Evolutionary conservation across 2,797 vertebrate genomes (phyloP).

Genomic region (Pseudomugil tenellus): DNA sequence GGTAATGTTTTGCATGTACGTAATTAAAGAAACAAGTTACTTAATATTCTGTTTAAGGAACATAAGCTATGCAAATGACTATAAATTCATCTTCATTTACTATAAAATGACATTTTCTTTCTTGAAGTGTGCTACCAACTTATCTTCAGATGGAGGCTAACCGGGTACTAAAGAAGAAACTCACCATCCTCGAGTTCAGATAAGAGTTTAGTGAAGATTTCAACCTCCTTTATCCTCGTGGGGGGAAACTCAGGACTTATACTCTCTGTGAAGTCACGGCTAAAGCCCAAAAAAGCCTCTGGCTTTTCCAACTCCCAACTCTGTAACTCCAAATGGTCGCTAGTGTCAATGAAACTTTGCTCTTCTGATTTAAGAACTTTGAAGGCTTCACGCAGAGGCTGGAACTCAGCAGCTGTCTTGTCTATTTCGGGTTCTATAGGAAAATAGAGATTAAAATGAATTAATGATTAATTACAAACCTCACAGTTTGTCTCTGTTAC

Average conservation of each 20-base stretch:
- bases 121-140: neutral
- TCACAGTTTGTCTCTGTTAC: neutral
- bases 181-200: constrained; percentile 66
- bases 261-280: constrained; percentile 62
- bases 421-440: constrained; percentile 77
- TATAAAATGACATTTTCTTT: neutral
- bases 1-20: neutral
- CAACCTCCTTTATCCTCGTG: constrained; percentile 12
- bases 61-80: neutral
- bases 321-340: constrained; percentile 9
- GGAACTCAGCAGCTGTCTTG: constrained; percentile 46
- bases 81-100: neutral
- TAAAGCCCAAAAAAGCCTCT: constrained; percentile 17
- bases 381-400: constrained; percentile 75
- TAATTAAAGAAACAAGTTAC: neutral
- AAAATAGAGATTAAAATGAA: constrained; percentile 26
- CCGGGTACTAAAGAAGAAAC: neutral
- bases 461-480: neutral
- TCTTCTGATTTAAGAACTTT: constrained; percentile 56
- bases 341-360: constrained; percentile 19
- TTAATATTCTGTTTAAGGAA: neutral
- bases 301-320: neutral
- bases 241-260: constrained; percentile 30
- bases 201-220: constrained; percentile 66
- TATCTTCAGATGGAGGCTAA: neutral